A percentile compares a stretch with the other conserved stretches of the same genome.
These are phyloP conservation scores for Lepidochitona cinerea DNA, from an alignment of 2,888 invertebrate species.

Conservation along the genomic window DNA sequence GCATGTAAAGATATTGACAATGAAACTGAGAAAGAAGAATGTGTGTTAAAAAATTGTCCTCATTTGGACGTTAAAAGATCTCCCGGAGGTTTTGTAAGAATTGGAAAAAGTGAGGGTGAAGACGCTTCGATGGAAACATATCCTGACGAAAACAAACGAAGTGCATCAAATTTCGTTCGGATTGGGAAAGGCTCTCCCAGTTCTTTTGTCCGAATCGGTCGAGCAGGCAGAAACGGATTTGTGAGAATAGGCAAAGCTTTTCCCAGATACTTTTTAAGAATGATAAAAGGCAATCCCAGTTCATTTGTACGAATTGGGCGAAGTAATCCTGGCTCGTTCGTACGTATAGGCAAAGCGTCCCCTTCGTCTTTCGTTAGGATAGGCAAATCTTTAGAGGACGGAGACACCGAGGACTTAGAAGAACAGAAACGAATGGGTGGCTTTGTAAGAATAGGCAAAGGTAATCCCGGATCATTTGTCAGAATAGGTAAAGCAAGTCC, in stretches of 20 bases:
- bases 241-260: not conserved
- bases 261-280: not conserved
- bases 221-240: not conserved
- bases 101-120: not conserved
- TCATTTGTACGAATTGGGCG: not conserved
- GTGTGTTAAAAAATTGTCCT: not conserved
- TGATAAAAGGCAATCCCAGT: conserved; percentile 5
- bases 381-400: not conserved
- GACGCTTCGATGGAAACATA: not conserved
- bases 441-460: not conserved
- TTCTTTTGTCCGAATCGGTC: not conserved
- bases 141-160: not conserved
- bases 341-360: not conserved
- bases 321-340: not conserved
- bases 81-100: not conserved
- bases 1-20: not conserved
- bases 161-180: not conserved
- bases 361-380: not conserved
- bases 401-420: not conserved
- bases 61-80: not conserved
- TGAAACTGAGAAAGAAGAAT: not conserved
- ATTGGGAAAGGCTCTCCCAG: not conserved
- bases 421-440: not conserved
- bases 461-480: not conserved
- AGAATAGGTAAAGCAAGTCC: not conserved